Conservation (phyloP, 2,797 vertebrate genomes). For the Parauchenoglanis punctatus region DNA sequence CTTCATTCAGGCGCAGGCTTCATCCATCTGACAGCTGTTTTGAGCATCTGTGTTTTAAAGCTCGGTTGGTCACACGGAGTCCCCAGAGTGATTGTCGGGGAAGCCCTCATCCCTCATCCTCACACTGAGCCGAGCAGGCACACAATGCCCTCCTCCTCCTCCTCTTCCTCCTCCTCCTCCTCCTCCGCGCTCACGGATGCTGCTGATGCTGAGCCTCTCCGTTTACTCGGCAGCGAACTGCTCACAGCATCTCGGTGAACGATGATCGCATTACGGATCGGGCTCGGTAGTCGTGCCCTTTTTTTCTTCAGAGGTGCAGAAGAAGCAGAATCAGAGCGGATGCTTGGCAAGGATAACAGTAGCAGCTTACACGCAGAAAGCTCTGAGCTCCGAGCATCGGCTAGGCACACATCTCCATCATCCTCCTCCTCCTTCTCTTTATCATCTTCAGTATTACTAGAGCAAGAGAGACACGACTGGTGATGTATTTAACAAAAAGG, state of each 20-base stretch:
- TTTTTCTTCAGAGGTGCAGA: constrained; percentile 56
- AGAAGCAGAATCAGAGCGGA: constrained; percentile 63
- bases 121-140: constrained; percentile 53
- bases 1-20: no score
- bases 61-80: constrained; percentile 71
- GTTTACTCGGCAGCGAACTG: constrained; percentile 55
- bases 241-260: constrained; percentile 68
- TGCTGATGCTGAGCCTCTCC: constrained; percentile 53
- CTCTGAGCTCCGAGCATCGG: constrained; percentile 69
- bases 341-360: constrained; percentile 69
- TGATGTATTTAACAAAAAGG: constrained; percentile 76
- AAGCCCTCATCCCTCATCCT: constrained; percentile 62
- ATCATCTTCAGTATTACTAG: constrained; percentile 69
- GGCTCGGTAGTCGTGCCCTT: constrained; percentile 66
- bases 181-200: constrained; percentile 28
- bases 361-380: constrained; percentile 73
- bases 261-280: constrained; percentile 70
- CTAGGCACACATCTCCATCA: constrained; percentile 67
- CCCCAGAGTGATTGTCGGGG: constrained; percentile 71
- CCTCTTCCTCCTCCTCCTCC: constrained; percentile 13
- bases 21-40: not conserved
- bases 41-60: constrained; percentile 62
- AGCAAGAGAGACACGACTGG: constrained; percentile 77
- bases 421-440: constrained; percentile 5
- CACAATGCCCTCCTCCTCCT: constrained; percentile 55